These are phyloP conservation scores for Dinothrombium tinctorium DNA, from an alignment of 1,140 invertebrate genomes.

Conservation along the genomic window DNA sequence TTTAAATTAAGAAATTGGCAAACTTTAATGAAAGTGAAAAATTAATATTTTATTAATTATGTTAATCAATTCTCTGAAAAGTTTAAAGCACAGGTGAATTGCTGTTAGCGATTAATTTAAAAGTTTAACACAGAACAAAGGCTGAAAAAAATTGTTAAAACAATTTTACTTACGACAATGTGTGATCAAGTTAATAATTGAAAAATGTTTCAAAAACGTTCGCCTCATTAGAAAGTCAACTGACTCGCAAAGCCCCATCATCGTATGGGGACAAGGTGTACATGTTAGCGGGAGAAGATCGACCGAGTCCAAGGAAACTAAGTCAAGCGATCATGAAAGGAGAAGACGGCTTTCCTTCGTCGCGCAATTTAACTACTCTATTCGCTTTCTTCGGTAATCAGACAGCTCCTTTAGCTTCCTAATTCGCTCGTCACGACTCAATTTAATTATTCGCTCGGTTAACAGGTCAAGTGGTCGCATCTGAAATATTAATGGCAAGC, in stretches of 20 bases:
- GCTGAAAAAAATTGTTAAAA: too few relatives aligned
- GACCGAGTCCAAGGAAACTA: conserved; percentile 62
- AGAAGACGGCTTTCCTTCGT: conserved; percentile 55
- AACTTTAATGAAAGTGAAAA: too few relatives aligned
- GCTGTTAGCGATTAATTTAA: too few relatives aligned
- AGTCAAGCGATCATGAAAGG: conserved; percentile 79
- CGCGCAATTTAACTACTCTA: conserved; percentile 66
- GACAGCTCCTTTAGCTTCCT: background rate
- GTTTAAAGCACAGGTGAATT: too few relatives aligned
- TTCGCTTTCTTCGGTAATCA: conserved; percentile 79
- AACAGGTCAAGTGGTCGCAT: conserved; percentile 75
- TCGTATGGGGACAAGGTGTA: conserved; percentile 88
- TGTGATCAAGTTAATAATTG: too few relatives aligned
- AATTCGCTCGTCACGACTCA: background rate
- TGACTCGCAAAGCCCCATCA: conserved; percentile 69
- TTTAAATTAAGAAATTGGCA: too few relatives aligned
- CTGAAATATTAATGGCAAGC: conserved; percentile 86
- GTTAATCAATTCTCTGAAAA: too few relatives aligned
- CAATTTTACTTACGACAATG: too few relatives aligned
- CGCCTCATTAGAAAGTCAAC: conserved; percentile 59
- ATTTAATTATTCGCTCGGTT: background rate
- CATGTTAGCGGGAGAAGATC: conserved; percentile 63
- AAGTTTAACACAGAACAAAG: too few relatives aligned
- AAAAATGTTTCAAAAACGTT: too few relatives aligned
- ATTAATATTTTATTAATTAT: too few relatives aligned